A percentile compares a stretch with the other conserved stretches of the same genome.
Conservation (phyloP, 2,113 vertebrate genomes). For the Tragelaphus buxtoni region DNA sequence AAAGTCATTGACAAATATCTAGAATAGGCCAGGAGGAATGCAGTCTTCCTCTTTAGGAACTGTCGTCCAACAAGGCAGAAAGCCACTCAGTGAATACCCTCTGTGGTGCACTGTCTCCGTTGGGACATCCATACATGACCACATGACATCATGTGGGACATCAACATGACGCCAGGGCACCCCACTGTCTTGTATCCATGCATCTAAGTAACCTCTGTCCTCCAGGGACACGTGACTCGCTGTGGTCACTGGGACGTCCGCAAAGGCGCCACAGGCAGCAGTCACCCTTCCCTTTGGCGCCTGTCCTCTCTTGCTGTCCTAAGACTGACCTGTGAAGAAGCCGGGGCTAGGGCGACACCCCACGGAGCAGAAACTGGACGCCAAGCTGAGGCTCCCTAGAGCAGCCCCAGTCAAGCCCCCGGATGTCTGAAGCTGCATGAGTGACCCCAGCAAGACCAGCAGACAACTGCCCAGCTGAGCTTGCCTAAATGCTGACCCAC, state of each 20-base stretch:
- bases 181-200: too few relatives aligned
- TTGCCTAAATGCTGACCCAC: background rate
- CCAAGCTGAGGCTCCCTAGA: background rate
- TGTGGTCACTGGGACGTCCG: too few relatives aligned
- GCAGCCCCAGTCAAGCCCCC: background rate
- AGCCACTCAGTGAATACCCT: background rate
- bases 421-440: background rate
- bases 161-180: too few relatives aligned
- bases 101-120: too few relatives aligned
- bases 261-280: background rate
- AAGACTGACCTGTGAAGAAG: background rate
- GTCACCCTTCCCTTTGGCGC: background rate
- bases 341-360: background rate
- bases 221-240: background rate
- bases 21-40: background rate
- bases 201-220: background rate
- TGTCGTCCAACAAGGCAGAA: background rate
- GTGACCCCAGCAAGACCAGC: background rate
- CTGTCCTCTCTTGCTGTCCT: background rate
- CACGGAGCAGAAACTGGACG: background rate
- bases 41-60: background rate
- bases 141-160: too few relatives aligned
- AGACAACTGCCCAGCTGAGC: background rate
- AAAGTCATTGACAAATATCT: background rate
- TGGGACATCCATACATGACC: background rate